Conservation (phyloP, 2,888 invertebrate genomes). For the Cactoblastis cactorum region DNA sequence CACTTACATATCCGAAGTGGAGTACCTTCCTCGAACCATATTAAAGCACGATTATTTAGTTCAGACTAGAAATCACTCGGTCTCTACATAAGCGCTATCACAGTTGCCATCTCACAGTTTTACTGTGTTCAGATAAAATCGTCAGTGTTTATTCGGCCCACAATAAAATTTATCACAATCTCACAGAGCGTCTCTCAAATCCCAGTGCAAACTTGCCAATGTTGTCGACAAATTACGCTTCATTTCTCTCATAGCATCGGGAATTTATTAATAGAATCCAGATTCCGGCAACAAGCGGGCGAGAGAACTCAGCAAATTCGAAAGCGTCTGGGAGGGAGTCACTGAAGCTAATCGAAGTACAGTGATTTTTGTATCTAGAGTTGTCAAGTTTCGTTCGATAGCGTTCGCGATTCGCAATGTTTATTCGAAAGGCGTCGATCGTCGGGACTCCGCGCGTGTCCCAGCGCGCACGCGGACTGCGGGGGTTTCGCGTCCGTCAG, state of each 20-base stretch:
- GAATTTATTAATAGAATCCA: constrained; percentile 61
- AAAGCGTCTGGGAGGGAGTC: constrained; percentile 16
- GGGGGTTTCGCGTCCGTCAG: constrained; percentile 37
- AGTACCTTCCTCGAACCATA: constrained; percentile 74
- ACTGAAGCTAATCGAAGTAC: constrained; percentile 29
- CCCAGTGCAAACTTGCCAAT: constrained; percentile 69
- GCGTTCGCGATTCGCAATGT: constrained; percentile 43
- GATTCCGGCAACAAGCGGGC: constrained; percentile 37
- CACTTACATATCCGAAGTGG: constrained; percentile 72
- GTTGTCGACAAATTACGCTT: constrained; percentile 55
- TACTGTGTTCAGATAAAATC: constrained; percentile 39
- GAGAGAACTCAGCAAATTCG: not conserved
- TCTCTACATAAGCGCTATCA: constrained; percentile 34
- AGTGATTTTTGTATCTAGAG: constrained; percentile 29
- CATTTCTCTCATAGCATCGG: constrained; percentile 53
- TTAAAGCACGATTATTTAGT: constrained; percentile 34
- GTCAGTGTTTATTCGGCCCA: constrained; percentile 49
- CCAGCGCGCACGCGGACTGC: constrained; percentile 56
- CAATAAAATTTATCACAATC: constrained; percentile 58
- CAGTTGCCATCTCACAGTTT: constrained; percentile 49
- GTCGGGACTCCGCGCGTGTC: constrained; percentile 54
- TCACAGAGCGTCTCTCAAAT: constrained; percentile 46
- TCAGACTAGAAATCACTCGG: constrained; percentile 36
- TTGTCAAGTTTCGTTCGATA: constrained; percentile 68
- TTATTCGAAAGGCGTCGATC: constrained; percentile 46